Percentiles rank a stretch among this genome's conserved stretches.
Evolutionary conservation across 2,797 vertebrate species (phyloP).

Genomic region (Halcyon leucocephala): DNA sequence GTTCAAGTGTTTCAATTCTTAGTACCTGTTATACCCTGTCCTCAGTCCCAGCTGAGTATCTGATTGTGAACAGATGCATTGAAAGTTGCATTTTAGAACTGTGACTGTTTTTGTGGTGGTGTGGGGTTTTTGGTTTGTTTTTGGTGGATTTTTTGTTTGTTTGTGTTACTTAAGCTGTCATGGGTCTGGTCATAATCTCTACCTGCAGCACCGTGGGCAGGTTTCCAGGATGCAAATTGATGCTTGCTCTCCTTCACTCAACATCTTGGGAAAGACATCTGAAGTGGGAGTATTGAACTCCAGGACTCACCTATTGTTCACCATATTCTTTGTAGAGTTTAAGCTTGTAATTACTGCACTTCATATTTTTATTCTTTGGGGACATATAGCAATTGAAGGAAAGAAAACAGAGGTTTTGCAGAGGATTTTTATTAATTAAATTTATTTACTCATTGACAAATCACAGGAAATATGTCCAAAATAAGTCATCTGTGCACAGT

Average conservation of each 20-base stretch:
- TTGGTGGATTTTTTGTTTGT: too few relatives aligned
- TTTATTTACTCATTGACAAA: not conserved
- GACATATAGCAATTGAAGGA: not conserved
- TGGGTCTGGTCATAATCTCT: not conserved
- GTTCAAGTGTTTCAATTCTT: not conserved
- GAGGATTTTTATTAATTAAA: not conserved
- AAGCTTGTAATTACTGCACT: not conserved
- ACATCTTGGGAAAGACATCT: not conserved
- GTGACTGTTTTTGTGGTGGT: not conserved
- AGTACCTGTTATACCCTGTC: not conserved
- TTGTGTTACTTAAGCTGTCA: not conserved
- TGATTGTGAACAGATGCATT: not conserved
- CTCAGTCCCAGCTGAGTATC: not conserved
- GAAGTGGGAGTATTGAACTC: not conserved
- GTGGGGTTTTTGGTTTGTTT: too few relatives aligned
- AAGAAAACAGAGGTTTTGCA: not conserved
- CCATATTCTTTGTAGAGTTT: fast-evolving
- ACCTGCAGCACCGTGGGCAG: fast-evolving
- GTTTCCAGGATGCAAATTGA: not conserved
- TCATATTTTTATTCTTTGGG: not conserved
- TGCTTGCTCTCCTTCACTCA: not conserved
- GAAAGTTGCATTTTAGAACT: not conserved
- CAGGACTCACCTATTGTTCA: not conserved
- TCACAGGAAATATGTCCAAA: not conserved
- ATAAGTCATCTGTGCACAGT: not conserved